Evolutionary conservation across 2,888 invertebrate genomes (phyloP).

Genomic region (Drosophila lacicola): DNA sequence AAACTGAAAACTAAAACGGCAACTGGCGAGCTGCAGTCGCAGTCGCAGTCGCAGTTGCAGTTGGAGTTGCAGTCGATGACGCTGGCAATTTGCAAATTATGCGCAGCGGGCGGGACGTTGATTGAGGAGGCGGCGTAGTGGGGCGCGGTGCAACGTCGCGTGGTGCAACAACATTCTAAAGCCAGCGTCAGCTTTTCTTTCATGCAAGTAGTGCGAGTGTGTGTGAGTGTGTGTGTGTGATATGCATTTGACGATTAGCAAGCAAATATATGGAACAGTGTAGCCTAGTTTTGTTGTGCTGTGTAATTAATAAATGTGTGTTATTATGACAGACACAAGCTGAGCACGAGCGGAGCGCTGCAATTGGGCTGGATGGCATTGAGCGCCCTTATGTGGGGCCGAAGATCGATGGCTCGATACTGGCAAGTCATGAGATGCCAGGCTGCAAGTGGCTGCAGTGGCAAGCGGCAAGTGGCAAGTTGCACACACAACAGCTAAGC

Average conservation of each 20-base stretch:
- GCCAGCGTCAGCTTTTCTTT: slow-evolving; percentile 63
- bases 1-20: slow-evolving; percentile 27
- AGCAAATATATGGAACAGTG: slow-evolving; percentile 31
- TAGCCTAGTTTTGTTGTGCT: slow-evolving; percentile 40
- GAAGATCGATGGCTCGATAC: slow-evolving; percentile 63
- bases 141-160: slow-evolving; percentile 31
- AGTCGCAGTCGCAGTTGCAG: slow-evolving; percentile 34
- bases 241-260: slow-evolving; percentile 56
- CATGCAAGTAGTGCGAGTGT: slow-evolving; percentile 21
- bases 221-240: slow-evolving; percentile 21
- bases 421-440: slow-evolving; percentile 46
- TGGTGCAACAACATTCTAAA: slow-evolving; percentile 77
- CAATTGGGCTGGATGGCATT: slow-evolving; percentile 57
- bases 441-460: slow-evolving; percentile 18
- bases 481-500: slow-evolving; percentile 20
- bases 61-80: slow-evolving; percentile 46
- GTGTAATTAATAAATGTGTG: slow-evolving; percentile 79
- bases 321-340: slow-evolving; percentile 61
- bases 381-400: slow-evolving; percentile 68
- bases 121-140: slow-evolving; percentile 37
- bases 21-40: slow-evolving; percentile 35
- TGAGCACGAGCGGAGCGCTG: slow-evolving; percentile 14
- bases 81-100: slow-evolving; percentile 77
- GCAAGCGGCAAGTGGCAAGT: slow-evolving; percentile 8
- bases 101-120: slow-evolving; percentile 59